Evolutionary conservation across 2,888 invertebrate species (phyloP).

Genomic region (Onthophagus sagittarius): DNA sequence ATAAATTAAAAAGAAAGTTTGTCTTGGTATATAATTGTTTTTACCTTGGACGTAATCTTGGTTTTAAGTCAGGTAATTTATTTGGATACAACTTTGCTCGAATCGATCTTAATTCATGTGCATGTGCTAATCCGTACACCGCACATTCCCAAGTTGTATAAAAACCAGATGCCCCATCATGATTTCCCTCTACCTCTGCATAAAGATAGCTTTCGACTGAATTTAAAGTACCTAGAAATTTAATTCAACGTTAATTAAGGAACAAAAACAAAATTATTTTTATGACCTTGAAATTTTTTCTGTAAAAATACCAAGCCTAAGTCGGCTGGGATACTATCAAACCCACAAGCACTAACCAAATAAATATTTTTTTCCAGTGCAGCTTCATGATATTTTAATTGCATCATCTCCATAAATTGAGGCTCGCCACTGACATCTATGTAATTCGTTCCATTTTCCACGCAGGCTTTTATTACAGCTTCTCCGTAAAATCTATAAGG

Average conservation of each 20-base stretch:
- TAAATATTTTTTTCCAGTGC: conserved; percentile 78
- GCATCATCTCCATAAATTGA: conserved; percentile 53
- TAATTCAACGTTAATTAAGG: no score
- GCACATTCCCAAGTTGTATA: conserved; percentile 88
- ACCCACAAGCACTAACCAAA: conserved; percentile 87
- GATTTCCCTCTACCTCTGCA: conserved; percentile 36
- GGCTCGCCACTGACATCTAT: conserved; percentile 94
- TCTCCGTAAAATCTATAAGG: conserved; percentile 88
- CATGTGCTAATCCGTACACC: conserved; percentile 68
- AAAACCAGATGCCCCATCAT: conserved; percentile 58
- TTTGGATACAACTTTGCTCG: conserved; percentile 65
- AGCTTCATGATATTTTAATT: conserved; percentile 69
- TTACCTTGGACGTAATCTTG: conserved; percentile 46
- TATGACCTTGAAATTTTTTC: conserved; percentile 68
- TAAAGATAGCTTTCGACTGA: conserved; percentile 69
- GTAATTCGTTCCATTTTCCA: conserved; percentile 73
- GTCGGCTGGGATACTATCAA: conserved; percentile 89
- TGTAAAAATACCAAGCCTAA: conserved; percentile 77
- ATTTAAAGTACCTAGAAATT: conserved; percentile 62
- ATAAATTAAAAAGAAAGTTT: no score
- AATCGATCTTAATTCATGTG: conserved; percentile 59
- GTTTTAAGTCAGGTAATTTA: conserved; percentile 57
- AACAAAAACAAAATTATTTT: background rate
- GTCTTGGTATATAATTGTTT: no score
- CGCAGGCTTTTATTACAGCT: conserved; percentile 81